These are phyloP conservation scores for Cebuella pygmaea DNA, from an alignment of 2,797 vertebrate genomes.

Conservation along the genomic window DNA sequence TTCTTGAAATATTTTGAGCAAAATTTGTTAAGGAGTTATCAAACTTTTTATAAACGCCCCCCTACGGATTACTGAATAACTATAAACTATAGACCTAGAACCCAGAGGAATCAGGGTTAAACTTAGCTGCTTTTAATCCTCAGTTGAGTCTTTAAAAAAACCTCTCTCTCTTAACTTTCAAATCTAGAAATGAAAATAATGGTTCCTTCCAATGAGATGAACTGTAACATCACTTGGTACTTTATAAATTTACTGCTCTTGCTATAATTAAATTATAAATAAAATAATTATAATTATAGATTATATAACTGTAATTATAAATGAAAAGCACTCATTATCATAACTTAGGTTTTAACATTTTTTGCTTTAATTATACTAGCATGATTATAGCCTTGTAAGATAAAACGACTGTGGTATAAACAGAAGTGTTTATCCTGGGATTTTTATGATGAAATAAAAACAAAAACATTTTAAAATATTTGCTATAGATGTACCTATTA, in stretches of 20 bases:
- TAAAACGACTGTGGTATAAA: neutral
- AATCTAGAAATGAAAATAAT: constrained; percentile 20
- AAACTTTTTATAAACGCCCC: neutral
- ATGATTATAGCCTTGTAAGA: neutral
- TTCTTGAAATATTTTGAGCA: neutral
- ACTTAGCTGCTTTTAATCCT: neutral
- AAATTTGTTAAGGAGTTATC: neutral
- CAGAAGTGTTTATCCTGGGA: neutral
- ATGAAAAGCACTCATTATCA: neutral
- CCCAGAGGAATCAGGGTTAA: neutral
- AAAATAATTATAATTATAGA: neutral
- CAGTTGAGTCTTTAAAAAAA: neutral
- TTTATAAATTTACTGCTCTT: neutral
- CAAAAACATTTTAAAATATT: neutral
- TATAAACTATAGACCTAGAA: neutral
- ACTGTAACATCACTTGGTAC: neutral
- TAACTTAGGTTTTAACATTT: constrained; percentile 4
- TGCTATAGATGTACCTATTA: neutral
- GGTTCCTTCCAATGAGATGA: neutral
- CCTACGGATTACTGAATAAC: neutral
- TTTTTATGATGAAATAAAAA: neutral
- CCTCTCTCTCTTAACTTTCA: neutral
- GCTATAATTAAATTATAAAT: neutral
- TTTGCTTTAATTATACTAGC: neutral
- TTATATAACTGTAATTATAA: neutral